Evolutionary conservation across 2,797 vertebrate genomes (phyloP).

Genomic region (Ctenopoma multispine): DNA sequence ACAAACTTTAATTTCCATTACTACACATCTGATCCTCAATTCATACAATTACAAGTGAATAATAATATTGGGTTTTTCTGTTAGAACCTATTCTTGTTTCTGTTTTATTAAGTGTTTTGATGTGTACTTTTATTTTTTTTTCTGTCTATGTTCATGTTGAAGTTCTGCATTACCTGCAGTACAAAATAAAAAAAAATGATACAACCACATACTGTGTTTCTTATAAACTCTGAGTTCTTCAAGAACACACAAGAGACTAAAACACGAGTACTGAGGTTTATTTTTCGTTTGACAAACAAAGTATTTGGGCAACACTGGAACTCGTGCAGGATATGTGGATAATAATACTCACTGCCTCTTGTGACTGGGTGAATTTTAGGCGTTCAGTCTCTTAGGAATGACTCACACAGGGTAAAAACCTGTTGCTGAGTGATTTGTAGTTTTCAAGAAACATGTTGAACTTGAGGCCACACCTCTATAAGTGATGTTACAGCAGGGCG

Average conservation of each 20-base stretch:
- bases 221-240: not conserved
- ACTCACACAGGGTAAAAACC: not conserved
- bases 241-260: too few species aligned
- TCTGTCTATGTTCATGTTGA: too few species aligned
- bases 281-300: not conserved
- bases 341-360: not conserved
- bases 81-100: too few species aligned
- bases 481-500: not conserved
- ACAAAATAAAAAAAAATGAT: too few species aligned
- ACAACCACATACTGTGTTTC: not conserved
- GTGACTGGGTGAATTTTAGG: not conserved
- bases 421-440: conserved; percentile 9
- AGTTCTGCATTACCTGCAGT: too few species aligned
- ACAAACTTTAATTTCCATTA: too few species aligned
- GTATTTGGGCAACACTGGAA: not conserved
- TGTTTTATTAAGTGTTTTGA: too few species aligned
- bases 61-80: too few species aligned
- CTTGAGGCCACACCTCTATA: not conserved
- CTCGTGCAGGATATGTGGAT: not conserved
- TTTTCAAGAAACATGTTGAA: not conserved
- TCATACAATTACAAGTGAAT: too few species aligned
- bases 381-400: not conserved
- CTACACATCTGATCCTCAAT: too few species aligned
- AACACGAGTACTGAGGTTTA: not conserved
- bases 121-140: too few species aligned